Base-by-base conservation (phyloP, 2,797 vertebrate genomes). In the Hippocampus kuda region DNA sequence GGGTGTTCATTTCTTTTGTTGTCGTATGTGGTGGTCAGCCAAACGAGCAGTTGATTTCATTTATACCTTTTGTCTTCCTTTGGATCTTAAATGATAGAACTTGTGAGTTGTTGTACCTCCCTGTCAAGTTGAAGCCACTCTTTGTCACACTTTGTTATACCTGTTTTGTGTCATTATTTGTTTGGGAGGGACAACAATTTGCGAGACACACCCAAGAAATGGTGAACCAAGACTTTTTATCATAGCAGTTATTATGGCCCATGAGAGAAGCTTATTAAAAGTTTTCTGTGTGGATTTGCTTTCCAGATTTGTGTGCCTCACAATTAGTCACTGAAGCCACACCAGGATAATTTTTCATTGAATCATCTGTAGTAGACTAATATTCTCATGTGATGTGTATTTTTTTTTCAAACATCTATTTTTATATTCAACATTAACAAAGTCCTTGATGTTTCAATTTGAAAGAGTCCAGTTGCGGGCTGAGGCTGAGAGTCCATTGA, bases 361-460 rank as follows among this genome's bases (percentile, higher is more conserved):
- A 76, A 67, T 73, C 61, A 70, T 65, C 79, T 79, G 67, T 75
- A 60, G 63, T 73, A 81, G 76, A 74, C 68, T 75, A 81, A 80
- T 75, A 62, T 82, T 80, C 83, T 84, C 62, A 72, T 86, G 81
- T 88, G 83, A 85, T 89, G 86, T 89, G 77, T 85, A 83, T 81
- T 83, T 73, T 34, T 18, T 53, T 54, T 44, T 65, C 77, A 83
- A 70, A 67, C 82, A 80, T 83, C 79, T 81, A 75, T 83, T 85
- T 80, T 78, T 78, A 26, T 84, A 83, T 89, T 96, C 93, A 91
- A 97, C 93, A 96, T 95, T 98, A 98, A 99, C 98, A 95, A 94
- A 88, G 96, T 97, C 94, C 95, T 98, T 99, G 95, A 98, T 99
- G 95, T 99, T 98, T 99, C 95, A 98, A 98, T 99, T 98, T 99